These are phyloP conservation scores for Zaprionus lineosus DNA, from an alignment of 2,888 invertebrate genomes.

Conservation along the genomic window DNA sequence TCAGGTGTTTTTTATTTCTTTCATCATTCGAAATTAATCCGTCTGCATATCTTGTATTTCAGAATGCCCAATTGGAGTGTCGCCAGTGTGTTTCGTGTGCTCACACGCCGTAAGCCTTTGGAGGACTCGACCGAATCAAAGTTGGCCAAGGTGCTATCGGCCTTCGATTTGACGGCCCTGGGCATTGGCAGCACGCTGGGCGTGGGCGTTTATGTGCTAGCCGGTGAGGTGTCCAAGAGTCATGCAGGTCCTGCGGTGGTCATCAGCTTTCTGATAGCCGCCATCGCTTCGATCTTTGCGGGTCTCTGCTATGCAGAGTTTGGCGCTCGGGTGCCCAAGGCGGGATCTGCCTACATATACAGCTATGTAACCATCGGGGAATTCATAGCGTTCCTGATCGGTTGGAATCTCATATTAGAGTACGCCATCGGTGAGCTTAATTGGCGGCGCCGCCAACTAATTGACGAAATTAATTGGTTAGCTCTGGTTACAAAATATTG, in stretches of 20 bases:
- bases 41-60: conserved; percentile 16
- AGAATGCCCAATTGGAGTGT: conserved; percentile 73
- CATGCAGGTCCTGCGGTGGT: conserved; percentile 94
- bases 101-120: conserved; percentile 83
- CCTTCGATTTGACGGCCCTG: conserved; percentile 91
- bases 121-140: conserved; percentile 82
- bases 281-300: conserved; percentile 94
- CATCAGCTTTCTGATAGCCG: conserved; percentile 94
- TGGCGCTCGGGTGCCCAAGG: conserved; percentile 93
- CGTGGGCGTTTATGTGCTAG: conserved; percentile 95
- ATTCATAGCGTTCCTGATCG: conserved; percentile 94
- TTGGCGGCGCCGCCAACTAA: conserved; percentile 34
- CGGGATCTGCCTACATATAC: conserved; percentile 96
- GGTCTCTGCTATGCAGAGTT: conserved; percentile 96
- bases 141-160: conserved; percentile 89
- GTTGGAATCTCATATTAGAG: conserved; percentile 96
- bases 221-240: conserved; percentile 91
- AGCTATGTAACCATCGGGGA: conserved; percentile 97
- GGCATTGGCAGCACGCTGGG: conserved; percentile 93
- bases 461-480: conserved; percentile 53
- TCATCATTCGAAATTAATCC: conserved; percentile 7
- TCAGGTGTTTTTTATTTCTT: conserved; percentile 6
- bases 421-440: conserved; percentile 89
- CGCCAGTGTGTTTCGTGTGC: conserved; percentile 64
- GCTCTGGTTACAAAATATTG: conserved; percentile 13